Evolutionary conservation across 1,140 invertebrate species (phyloP).

Genomic region (Drosophila funebris): DNA sequence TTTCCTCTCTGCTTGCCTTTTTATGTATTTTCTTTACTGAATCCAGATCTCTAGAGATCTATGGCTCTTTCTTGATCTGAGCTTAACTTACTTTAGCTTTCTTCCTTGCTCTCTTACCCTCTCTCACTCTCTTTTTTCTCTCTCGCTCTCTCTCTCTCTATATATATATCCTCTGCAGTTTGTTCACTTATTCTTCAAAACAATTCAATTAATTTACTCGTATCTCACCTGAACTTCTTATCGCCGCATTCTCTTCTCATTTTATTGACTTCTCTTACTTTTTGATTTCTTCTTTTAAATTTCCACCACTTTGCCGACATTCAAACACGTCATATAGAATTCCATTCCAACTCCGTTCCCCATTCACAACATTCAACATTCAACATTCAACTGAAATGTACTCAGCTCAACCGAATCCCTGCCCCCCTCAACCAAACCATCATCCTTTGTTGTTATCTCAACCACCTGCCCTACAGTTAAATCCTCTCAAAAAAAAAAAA

Average conservation of each 20-base stretch:
- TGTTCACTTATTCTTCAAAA: too few species aligned
- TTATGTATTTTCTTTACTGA: too few species aligned
- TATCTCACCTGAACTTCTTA: neutral
- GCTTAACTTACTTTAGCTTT: too few species aligned
- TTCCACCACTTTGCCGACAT: neutral
- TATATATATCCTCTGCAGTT: too few species aligned
- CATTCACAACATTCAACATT: conserved; percentile 4
- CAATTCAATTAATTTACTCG: neutral
- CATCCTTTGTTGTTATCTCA: conserved; percentile 11
- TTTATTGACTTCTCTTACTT: neutral
- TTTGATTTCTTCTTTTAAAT: too few species aligned
- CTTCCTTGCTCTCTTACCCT: too few species aligned
- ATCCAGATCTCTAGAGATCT: too few species aligned
- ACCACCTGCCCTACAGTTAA: conserved; percentile 22
- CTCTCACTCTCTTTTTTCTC: too few species aligned
- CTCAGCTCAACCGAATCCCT: neutral
- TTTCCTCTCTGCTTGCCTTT: too few species aligned
- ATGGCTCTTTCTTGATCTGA: too few species aligned
- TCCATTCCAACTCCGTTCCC: neutral
- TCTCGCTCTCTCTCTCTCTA: too few species aligned
- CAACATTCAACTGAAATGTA: conserved; percentile 10
- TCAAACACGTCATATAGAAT: conserved; percentile 13
- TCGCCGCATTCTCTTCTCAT: neutral
- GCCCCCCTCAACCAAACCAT: neutral
- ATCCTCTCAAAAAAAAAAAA: conserved; percentile 3